Conservation (phyloP, 2,797 vertebrate species). For the Eidolon dupreanum region DNA sequence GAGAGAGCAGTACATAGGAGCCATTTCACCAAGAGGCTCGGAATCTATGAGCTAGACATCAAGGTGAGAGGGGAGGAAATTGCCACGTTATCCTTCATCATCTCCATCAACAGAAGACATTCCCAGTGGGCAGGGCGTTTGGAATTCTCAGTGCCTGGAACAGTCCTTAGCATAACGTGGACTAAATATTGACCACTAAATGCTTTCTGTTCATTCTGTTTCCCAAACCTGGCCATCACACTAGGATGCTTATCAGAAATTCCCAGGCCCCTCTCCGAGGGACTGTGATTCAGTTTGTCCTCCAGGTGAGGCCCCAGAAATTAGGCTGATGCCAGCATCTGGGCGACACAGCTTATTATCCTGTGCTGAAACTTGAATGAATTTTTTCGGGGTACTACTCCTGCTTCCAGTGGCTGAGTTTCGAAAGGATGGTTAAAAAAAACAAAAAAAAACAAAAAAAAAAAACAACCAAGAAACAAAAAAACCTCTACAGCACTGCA, state of each 20-base stretch:
- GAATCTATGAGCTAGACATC: neutral
- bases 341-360: neutral
- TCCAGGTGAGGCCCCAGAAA: neutral
- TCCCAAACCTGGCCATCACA: neutral
- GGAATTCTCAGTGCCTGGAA: neutral
- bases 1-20: neutral
- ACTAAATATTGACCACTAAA: neutral
- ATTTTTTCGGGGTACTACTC: neutral
- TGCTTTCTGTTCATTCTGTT: neutral
- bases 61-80: neutral
- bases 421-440: neutral
- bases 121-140: neutral
- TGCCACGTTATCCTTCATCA: rapidly evolving
- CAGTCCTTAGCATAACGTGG: neutral
- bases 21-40: neutral
- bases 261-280: neutral
- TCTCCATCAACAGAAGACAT: neutral
- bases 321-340: neutral
- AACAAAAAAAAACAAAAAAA: no score
- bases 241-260: neutral
- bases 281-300: neutral
- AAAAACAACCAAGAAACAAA: neutral
- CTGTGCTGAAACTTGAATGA: neutral
- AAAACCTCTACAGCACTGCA: neutral
- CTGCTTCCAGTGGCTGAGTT: neutral